Evolutionary conservation across 2,113 vertebrate genomes (phyloP).

Genomic region (Gymnocephalus cernua): DNA sequence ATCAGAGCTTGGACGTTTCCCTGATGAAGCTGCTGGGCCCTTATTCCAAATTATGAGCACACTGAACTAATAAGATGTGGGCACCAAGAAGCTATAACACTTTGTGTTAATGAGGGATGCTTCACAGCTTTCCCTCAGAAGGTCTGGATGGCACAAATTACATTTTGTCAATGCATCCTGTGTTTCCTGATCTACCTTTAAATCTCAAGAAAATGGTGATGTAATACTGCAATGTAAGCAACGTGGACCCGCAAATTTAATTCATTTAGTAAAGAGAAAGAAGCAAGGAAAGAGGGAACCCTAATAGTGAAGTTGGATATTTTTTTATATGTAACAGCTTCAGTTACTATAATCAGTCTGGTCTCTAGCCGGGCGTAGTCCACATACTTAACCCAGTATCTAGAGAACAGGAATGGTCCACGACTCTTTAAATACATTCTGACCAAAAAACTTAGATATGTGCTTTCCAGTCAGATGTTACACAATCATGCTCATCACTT

Average conservation of each 20-base stretch:
- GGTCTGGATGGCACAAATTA: no score
- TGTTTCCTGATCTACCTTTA: neutral
- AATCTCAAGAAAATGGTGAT: neutral
- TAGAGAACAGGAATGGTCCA: constrained; percentile 1
- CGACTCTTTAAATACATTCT: constrained; percentile 62
- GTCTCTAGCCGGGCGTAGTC: neutral
- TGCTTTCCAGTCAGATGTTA: constrained; percentile 27
- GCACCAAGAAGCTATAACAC: neutral
- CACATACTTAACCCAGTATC: constrained; percentile 50
- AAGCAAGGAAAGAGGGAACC: neutral
- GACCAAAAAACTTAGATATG: constrained; percentile 52
- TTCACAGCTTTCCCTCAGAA: neutral
- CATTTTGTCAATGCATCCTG: no score
- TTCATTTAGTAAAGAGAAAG: neutral
- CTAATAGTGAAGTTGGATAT: neutral
- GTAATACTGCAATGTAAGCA: neutral
- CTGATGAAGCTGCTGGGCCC: neutral
- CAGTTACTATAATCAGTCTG: constrained; percentile 6
- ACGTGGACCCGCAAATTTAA: neutral
- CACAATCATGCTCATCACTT: constrained; percentile 32
- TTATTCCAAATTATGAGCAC: neutral
- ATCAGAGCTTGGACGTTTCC: neutral
- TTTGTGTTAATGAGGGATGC: neutral
- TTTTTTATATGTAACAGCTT: constrained; percentile 1
- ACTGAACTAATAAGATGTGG: neutral